A percentile compares a stretch with the other conserved stretches of the same genome.
phyloP scores from a whole-genome alignment of 2,888 invertebrate genomes.

The Mesorhabditis belari region DNA sequence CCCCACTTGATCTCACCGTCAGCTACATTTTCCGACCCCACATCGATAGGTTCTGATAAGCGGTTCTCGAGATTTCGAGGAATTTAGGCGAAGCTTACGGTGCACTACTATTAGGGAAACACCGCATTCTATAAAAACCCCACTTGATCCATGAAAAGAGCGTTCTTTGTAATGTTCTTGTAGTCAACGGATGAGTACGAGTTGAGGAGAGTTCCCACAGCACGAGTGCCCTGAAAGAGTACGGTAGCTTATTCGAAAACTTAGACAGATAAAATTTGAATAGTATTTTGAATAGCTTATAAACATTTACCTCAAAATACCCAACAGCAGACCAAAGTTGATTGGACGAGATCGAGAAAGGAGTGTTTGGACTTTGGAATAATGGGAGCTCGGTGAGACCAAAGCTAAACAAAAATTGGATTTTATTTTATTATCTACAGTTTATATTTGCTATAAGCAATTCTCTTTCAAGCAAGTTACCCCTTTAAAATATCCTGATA shows the following conservation, averaged over 20 bases:
- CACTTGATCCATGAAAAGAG: slow-evolving; percentile 36
- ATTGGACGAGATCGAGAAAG: not conserved
- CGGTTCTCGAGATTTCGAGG: too few relatives aligned
- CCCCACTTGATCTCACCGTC: too few relatives aligned
- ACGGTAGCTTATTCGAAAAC: too few relatives aligned
- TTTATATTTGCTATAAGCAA: too few relatives aligned
- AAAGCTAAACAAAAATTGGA: not conserved
- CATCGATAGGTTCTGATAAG: too few relatives aligned
- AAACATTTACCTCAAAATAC: too few relatives aligned
- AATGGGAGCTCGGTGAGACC: not conserved
- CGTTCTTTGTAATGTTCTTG: slow-evolving; percentile 21
- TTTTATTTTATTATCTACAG: too few relatives aligned
- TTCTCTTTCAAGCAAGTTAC: not conserved
- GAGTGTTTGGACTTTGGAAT: not conserved
- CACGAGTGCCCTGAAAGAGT: slow-evolving; percentile 15
- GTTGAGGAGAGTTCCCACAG: slow-evolving; percentile 26
- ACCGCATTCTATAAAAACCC: too few relatives aligned
- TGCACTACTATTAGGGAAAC: too few relatives aligned
- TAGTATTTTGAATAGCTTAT: too few relatives aligned
- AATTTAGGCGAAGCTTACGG: not conserved
- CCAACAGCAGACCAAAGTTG: not conserved
- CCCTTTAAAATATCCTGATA: not conserved
- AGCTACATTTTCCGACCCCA: too few relatives aligned
- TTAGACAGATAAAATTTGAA: too few relatives aligned
- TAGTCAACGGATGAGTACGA: slow-evolving; percentile 37